Conservation (phyloP, 2,888 invertebrate species). For the Ormyrus thymus region DNA sequence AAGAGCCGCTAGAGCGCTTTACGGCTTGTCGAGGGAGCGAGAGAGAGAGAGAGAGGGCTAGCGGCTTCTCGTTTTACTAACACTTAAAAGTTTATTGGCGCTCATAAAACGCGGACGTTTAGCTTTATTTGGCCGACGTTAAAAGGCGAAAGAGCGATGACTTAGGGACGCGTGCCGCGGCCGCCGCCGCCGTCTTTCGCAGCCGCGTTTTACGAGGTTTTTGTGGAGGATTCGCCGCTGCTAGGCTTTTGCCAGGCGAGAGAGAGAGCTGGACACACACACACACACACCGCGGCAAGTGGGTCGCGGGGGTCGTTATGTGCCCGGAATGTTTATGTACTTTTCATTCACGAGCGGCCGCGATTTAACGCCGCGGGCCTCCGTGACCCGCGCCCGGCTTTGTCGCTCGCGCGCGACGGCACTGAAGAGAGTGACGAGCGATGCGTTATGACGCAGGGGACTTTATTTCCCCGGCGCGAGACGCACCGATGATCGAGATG, state of each 20-base stretch:
- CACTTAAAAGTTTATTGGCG: conserved; percentile 75
- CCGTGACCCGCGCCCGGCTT: not conserved
- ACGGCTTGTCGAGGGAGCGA: conserved; percentile 55
- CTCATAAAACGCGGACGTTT: conserved; percentile 71
- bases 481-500: not conserved
- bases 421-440: too few relatives aligned
- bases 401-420: not conserved
- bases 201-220: conserved; percentile 46
- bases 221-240: conserved; percentile 30
- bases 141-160: conserved; percentile 47
- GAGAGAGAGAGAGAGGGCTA: not conserved
- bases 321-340: not conserved
- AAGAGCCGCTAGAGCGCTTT: conserved; percentile 57
- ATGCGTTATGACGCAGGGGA: too few relatives aligned
- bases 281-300: conserved; percentile 8
- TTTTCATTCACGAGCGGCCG: conserved; percentile 19
- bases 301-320: conserved; percentile 7
- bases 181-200: conserved; percentile 2
- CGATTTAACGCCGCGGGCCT: conserved; percentile 9
- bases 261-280: conserved; percentile 7
- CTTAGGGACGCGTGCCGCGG: conserved; percentile 26
- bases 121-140: conserved; percentile 68
- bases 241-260: too few relatives aligned
- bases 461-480: too few relatives aligned
- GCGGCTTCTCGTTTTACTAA: conserved; percentile 70